phyloP scores from a whole-genome alignment of 2,888 invertebrate genomes.

The Troglohyphantes excavatus region DNA sequence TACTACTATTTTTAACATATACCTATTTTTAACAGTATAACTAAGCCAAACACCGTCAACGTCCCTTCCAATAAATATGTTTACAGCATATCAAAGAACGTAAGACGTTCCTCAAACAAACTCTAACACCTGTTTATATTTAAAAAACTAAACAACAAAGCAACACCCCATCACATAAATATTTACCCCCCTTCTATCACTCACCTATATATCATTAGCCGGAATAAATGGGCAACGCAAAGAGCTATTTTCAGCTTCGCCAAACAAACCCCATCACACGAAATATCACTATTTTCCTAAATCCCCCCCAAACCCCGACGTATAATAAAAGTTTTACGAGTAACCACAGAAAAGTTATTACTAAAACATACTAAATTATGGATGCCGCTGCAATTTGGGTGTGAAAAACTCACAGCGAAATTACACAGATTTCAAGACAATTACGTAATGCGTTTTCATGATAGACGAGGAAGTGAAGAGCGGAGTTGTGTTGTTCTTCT shows the following conservation, averaged over 20 bases:
- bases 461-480: constrained; percentile 18
- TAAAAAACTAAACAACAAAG: background rate
- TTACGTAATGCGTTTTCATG: constrained; percentile 45
- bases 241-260: constrained; percentile 13
- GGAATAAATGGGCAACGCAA: background rate
- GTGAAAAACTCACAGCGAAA: constrained; percentile 37
- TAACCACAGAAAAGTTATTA: constrained; percentile 27
- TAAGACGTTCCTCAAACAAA: too few species aligned
- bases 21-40: too few species aligned
- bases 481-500: background rate
- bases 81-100: too few species aligned
- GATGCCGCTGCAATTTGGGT: constrained; percentile 26
- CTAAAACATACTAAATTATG: constrained; percentile 36
- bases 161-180: constrained; percentile 19
- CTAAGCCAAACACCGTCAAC: too few species aligned
- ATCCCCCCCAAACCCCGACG: constrained; percentile 10
- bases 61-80: too few species aligned
- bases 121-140: too few species aligned
- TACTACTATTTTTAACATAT: too few species aligned
- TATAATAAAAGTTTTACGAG: constrained; percentile 23
- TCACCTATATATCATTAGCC: constrained; percentile 25
- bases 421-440: constrained; percentile 55
- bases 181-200: background rate
- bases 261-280: constrained; percentile 8
- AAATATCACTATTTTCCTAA: constrained; percentile 25